A percentile compares a stretch with the other conserved stretches of the same genome.
phyloP scores from a whole-genome alignment of 2,888 invertebrate species.

The Cosmia pyralina region DNA sequence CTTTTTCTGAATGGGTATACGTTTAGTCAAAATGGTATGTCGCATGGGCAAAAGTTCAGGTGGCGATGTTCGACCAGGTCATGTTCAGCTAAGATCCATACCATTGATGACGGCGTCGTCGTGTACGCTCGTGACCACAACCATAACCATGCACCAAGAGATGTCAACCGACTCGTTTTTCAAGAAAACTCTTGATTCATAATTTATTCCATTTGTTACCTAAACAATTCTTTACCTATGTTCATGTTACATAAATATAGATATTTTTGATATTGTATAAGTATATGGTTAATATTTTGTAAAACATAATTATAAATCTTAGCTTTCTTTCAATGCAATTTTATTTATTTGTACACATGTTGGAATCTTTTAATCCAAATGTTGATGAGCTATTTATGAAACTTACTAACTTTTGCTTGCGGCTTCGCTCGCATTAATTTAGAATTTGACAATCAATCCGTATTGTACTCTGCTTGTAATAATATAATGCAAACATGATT shows the following conservation, averaged over 20 bases:
- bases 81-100: constrained; percentile 72
- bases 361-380: background rate
- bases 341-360: background rate
- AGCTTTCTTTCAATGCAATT: background rate
- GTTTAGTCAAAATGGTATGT: constrained; percentile 54
- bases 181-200: no score
- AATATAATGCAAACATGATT: no score
- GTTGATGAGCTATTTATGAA: no score
- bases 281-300: background rate
- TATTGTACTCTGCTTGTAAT: no score
- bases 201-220: no score
- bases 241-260: background rate
- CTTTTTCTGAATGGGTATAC: constrained; percentile 65
- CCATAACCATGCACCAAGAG: constrained; percentile 48
- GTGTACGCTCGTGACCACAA: constrained; percentile 33
- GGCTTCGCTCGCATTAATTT: no score
- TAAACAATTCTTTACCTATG: no score
- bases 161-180: no score
- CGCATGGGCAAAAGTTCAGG: constrained; percentile 61
- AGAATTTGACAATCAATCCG: no score
- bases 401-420: no score
- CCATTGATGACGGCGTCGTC: constrained; percentile 48
- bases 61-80: constrained; percentile 70
- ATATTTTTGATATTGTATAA: background rate
- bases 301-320: no score